These are phyloP conservation scores for Syngnathus typhle DNA, from an alignment of 2,113 vertebrate species.

Conservation along the genomic window DNA sequence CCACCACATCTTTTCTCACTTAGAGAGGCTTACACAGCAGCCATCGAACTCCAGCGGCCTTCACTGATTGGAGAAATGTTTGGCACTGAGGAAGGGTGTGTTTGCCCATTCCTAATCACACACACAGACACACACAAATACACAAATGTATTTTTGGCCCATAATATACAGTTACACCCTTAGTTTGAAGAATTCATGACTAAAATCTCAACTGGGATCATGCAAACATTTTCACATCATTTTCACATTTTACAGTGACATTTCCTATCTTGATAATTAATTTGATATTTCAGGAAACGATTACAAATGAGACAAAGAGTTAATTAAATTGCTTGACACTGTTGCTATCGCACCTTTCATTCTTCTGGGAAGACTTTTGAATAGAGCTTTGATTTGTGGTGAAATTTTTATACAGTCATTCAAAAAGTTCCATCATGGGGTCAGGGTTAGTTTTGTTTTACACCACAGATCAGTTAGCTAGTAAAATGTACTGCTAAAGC, in stretches of 20 bases:
- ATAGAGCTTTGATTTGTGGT: not conserved
- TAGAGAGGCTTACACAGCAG: constrained; percentile 48
- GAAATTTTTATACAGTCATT: not conserved
- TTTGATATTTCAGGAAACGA: constrained; percentile 25
- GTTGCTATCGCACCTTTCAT: not conserved
- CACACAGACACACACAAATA: constrained; percentile 18
- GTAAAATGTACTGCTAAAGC: not conserved
- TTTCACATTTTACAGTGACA: not conserved
- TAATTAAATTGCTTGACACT: not conserved
- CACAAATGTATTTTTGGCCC: constrained; percentile 3
- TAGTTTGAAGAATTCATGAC: constrained; percentile 23
- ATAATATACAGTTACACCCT: constrained; percentile 13
- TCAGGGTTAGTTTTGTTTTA: not conserved
- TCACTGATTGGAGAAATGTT: constrained; percentile 53
- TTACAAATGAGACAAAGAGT: not conserved
- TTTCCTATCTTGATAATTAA: constrained; percentile 45
- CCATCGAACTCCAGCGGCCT: constrained; percentile 46
- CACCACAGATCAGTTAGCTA: not conserved
- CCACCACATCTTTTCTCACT: constrained; percentile 55
- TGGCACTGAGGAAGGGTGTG: constrained; percentile 42
- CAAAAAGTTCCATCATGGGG: not conserved
- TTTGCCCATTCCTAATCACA: constrained; percentile 55
- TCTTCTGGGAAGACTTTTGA: not conserved
- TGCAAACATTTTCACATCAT: not conserved
- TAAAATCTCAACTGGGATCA: constrained; percentile 16